Evolutionary conservation across 2,797 vertebrate genomes (phyloP), one percentile per base, ranked within the genome.

Genomic region (Galagoides demidoff): DNA sequence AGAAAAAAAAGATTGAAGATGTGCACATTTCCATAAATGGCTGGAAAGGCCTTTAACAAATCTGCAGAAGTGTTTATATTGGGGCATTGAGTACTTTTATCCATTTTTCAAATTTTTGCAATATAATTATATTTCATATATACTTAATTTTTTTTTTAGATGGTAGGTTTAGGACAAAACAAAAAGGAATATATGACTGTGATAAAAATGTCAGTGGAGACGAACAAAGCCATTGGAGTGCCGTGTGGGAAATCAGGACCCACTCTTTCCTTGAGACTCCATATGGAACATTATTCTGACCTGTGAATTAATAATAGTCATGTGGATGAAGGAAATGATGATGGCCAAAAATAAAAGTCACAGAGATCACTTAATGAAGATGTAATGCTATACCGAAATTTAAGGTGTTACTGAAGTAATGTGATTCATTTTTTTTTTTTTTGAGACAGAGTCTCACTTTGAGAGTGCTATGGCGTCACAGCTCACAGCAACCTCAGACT

Each of bases 171-270:
- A 76, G 73, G 19, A 25, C 49, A 74, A 66, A 43, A 37, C 37
- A 5, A 45, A 79, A 90, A 59, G 49, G 23, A 88, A 29, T n/a
- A 73, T 85, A 25, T 52, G n/a, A 59, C 45, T 68, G 25, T 70
- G 87, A 94, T 87, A 79, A 78, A 88, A 90, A 87, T 9, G n/a
- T 85, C 63, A 61, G 17, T 57, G 66, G 49, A 73, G 31, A 66
- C 89, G 88, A 88, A 23, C 39, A 37, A 86, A 43, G 73, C 43
- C 29, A 20, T 71, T 94, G 23, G 17, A 91, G 9, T 57, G 70
- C 23, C 22, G 14, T 6, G 12, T 81, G 59, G 70, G 73, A 66
- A 88, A 12, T 88, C 12, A 59, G 73, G 59, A 73, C 4, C 9
- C 20, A 13, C 37, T 34, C n/a, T 2, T 16, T 89, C 25, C 49